Evolutionary conservation across 2,888 invertebrate genomes (phyloP).

Genomic region (Eudemis profundana): DNA sequence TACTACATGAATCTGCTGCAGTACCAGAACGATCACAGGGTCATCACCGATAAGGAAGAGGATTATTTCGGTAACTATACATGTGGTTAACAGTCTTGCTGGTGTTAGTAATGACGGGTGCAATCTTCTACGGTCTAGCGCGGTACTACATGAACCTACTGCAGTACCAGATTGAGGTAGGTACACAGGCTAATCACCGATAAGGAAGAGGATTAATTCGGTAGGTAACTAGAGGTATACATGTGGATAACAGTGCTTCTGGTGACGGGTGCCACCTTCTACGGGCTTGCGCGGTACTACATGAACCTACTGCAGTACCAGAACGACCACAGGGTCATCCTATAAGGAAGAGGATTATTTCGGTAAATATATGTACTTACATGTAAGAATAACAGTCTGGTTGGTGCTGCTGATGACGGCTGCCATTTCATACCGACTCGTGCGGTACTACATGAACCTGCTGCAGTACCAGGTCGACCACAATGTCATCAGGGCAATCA

Average conservation of each 20-base stretch:
- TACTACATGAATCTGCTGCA: conserved; percentile 80
- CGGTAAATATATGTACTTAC: conserved; percentile 48
- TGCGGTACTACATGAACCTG: too few species aligned
- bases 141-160: too few species aligned
- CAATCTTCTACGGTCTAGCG: too few species aligned
- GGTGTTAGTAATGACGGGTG: too few species aligned
- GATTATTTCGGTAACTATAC: conserved; percentile 45
- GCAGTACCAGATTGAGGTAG: too few species aligned
- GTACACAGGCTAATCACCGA: conserved; percentile 42
- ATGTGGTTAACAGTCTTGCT: too few species aligned
- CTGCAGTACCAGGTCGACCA: too few species aligned
- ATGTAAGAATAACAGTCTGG: too few species aligned
- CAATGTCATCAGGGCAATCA: too few species aligned
- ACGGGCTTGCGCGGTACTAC: conserved; percentile 87
- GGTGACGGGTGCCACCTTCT: conserved; percentile 88
- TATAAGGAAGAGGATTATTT: conserved; percentile 40
- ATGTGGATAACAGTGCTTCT: conserved; percentile 91
- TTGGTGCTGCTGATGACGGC: too few species aligned
- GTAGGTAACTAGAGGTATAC: conserved; percentile 74
- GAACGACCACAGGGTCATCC: conserved; percentile 48
- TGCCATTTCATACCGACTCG: too few species aligned
- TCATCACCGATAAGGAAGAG: conserved; percentile 35
- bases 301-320: conserved; percentile 68
- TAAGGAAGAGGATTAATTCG: conserved; percentile 43
- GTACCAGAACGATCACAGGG: conserved; percentile 55